A percentile compares a stretch with the other conserved stretches of the same genome.
Conservation (phyloP, 2,797 vertebrate species). For the Hoplostethus mediterraneus region DNA sequence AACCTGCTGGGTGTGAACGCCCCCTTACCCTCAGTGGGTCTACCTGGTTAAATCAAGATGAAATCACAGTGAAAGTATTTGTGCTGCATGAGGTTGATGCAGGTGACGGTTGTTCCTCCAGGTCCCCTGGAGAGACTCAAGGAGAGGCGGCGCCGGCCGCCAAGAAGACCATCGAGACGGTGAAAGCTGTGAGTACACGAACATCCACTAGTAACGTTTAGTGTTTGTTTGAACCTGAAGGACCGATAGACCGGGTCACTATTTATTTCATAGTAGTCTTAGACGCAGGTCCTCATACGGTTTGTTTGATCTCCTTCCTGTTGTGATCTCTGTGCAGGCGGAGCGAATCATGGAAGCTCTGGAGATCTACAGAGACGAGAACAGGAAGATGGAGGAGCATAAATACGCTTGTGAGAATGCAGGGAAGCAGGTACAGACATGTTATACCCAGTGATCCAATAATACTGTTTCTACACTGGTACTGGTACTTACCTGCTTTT, state of each 20-base stretch:
- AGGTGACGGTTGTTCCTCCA: slow-evolving; percentile 62
- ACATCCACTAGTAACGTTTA: too few relatives aligned
- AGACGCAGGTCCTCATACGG: not conserved
- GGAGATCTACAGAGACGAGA: slow-evolving; percentile 92
- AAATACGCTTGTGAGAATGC: slow-evolving; percentile 87
- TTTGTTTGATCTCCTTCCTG: not conserved
- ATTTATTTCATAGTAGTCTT: not conserved
- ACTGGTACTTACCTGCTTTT: too few relatives aligned
- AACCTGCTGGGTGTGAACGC: too few relatives aligned
- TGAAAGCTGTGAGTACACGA: slow-evolving; percentile 92
- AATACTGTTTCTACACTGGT: not conserved
- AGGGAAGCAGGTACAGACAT: slow-evolving; percentile 88
- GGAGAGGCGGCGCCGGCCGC: slow-evolving; percentile 91
- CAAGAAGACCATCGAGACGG: slow-evolving; percentile 94
- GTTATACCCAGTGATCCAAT: too few relatives aligned
- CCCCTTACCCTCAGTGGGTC: too few relatives aligned
- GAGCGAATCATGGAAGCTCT: slow-evolving; percentile 98
- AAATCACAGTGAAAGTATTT: not conserved
- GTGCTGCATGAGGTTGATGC: not conserved
- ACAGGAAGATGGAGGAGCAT: slow-evolving; percentile 88
- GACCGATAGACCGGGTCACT: too few relatives aligned
- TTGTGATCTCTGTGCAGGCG: slow-evolving; percentile 80
- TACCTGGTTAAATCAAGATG: too few relatives aligned
- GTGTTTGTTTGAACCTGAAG: too few relatives aligned
- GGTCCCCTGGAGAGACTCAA: slow-evolving; percentile 93